These are phyloP conservation scores for Leuctra nigra DNA, from an alignment of 2,888 invertebrate species.

Conservation along the genomic window DNA sequence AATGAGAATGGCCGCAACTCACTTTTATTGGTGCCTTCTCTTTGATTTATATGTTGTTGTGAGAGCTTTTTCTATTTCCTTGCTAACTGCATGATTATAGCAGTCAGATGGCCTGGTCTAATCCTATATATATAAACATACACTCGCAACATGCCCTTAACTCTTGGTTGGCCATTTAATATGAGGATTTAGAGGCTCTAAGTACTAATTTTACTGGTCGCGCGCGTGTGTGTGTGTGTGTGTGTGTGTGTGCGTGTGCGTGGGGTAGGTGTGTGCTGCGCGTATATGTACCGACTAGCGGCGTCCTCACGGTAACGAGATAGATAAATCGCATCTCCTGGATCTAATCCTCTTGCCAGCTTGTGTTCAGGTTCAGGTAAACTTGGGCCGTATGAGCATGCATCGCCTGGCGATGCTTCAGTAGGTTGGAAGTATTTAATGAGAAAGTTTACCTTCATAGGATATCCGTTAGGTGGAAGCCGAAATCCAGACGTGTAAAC, in stretches of 20 bases:
- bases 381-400: no score
- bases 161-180: slow-evolving; percentile 17
- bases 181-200: slow-evolving; percentile 20
- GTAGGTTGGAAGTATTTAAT: no score
- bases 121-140: background rate
- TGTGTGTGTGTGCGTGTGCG: background rate
- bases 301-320: slow-evolving; percentile 1
- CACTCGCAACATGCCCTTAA: slow-evolving; percentile 3
- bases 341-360: background rate
- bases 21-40: no score
- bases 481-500: no score
- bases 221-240: slow-evolving; percentile 6
- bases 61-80: no score
- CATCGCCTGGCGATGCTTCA: no score
- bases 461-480: no score
- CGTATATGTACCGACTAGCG: background rate
- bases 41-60: no score
- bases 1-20: background rate
- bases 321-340: slow-evolving; percentile 13
- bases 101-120: no score
- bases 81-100: background rate
- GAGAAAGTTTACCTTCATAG: no score
- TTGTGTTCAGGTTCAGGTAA: no score
- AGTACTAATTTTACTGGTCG: slow-evolving; percentile 19
- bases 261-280: no score